Conservation (phyloP, 2,113 vertebrate species). For the Notechis scutatus region DNA sequence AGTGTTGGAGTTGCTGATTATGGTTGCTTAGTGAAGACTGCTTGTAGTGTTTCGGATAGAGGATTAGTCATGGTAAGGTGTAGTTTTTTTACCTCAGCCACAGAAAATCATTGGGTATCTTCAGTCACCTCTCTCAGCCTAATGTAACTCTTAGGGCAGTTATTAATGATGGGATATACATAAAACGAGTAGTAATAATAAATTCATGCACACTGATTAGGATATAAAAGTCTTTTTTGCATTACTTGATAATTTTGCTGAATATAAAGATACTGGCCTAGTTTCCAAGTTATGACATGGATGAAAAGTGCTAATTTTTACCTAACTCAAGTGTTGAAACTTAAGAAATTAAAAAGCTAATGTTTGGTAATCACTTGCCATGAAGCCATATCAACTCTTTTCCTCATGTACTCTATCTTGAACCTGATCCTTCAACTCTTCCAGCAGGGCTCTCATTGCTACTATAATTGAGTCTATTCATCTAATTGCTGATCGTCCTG, state of each 20-base stretch:
- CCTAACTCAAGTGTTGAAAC: background rate
- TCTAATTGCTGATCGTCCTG: background rate
- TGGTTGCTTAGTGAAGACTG: background rate
- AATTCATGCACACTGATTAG: background rate
- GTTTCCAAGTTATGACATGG: background rate
- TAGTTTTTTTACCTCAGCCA: background rate
- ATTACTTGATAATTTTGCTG: background rate
- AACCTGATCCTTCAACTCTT: background rate
- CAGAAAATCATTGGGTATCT: background rate
- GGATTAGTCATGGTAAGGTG: background rate
- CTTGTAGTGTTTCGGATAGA: background rate
- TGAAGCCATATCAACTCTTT: background rate
- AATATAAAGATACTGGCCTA: background rate
- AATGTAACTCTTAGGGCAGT: background rate
- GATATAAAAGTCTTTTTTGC: background rate
- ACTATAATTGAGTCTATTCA: background rate
- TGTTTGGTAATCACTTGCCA: background rate
- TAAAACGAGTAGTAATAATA: background rate
- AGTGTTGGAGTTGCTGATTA: background rate
- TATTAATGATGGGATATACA: background rate
- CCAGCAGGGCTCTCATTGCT: background rate
- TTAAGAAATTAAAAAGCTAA: background rate
- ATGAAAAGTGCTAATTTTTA: background rate
- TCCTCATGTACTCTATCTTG: background rate
- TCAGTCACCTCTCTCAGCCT: background rate